A percentile compares a stretch with the other conserved stretches of the same genome.
Evolutionary conservation across 1,140 invertebrate species (phyloP).

Genomic region (Chrysomallon squamiferum): DNA sequence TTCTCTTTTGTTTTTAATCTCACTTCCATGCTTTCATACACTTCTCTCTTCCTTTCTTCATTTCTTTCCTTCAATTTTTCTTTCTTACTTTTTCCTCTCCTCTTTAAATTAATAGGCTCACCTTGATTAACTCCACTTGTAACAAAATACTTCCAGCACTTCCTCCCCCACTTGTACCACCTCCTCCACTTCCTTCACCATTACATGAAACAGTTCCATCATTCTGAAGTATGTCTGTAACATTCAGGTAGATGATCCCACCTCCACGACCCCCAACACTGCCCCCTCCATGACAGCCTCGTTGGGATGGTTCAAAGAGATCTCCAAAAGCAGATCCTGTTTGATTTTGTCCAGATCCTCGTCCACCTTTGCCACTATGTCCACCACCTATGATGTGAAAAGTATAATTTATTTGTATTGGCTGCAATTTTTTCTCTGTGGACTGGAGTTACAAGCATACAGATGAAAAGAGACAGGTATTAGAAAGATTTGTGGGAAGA

Average conservation of each 20-base stretch:
- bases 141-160: conserved; percentile 46
- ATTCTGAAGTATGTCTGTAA: conserved; percentile 34
- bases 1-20: too few species aligned
- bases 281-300: conserved; percentile 36
- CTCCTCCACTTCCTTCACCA: conserved; percentile 22
- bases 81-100: too few species aligned
- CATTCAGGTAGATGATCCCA: conserved; percentile 33
- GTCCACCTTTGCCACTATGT: conserved; percentile 47
- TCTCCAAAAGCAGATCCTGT: conserved; percentile 36
- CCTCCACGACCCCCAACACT: conserved; percentile 30
- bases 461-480: too few species aligned
- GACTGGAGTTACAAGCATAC: too few species aligned
- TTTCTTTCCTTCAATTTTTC: too few species aligned
- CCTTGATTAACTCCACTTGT: conserved; percentile 38
- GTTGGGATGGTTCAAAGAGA: conserved; percentile 35
- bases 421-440: too few species aligned
- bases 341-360: conserved; percentile 14
- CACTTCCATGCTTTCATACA: too few species aligned
- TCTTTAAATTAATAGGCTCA: conserved; percentile 10
- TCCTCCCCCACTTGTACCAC: conserved; percentile 43
- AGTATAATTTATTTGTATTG: too few species aligned
- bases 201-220: conserved; percentile 42
- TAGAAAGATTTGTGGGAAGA: too few species aligned
- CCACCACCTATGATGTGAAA: too few species aligned
- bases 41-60: too few species aligned